These are phyloP conservation scores for Neolamprologus cancellatus DNA, from an alignment of 2,113 vertebrate species.

Conservation along the genomic window DNA sequence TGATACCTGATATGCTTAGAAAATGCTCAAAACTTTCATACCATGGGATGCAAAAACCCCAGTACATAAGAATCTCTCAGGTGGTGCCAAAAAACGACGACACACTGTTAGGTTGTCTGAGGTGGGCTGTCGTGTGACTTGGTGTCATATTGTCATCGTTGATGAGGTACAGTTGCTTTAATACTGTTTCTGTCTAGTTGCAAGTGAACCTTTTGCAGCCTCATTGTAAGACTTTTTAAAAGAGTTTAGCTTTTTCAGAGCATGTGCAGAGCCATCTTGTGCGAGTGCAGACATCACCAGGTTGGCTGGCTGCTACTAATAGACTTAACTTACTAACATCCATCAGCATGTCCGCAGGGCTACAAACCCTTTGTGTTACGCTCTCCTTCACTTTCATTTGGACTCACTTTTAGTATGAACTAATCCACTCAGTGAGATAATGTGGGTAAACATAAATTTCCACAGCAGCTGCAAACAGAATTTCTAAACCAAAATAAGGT, in stretches of 20 bases:
- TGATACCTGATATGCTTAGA: neutral
- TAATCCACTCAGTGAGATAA: neutral
- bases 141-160: rapidly evolving
- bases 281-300: neutral
- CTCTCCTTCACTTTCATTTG: neutral
- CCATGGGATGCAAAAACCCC: neutral
- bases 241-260: neutral
- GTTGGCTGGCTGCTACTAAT: neutral
- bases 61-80: neutral
- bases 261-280: neutral
- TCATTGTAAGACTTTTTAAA: neutral
- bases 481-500: neutral
- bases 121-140: neutral
- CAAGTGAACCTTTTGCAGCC: neutral
- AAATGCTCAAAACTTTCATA: neutral
- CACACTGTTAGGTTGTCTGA: neutral
- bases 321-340: neutral
- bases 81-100: neutral
- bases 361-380: neutral
- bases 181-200: neutral
- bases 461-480: neutral
- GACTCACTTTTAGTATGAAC: neutral
- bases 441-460: neutral
- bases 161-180: neutral
- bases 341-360: neutral